Evolutionary conservation across 2,888 invertebrate genomes (phyloP).

Genomic region (Halocaridina rubra): DNA sequence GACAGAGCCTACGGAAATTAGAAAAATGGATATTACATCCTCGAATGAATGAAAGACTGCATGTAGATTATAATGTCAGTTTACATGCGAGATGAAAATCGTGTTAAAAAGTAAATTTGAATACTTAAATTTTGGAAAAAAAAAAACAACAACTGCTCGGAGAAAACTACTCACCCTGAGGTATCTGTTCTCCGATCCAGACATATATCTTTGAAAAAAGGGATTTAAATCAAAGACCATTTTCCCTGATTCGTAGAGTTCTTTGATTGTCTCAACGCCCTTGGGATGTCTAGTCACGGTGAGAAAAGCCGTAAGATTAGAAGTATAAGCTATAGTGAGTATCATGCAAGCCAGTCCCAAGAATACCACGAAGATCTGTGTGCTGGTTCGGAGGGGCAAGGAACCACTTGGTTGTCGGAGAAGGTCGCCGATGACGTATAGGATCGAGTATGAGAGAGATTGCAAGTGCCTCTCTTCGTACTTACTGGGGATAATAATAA

Average conservation of each 20-base stretch:
- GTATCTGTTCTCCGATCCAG: not conserved
- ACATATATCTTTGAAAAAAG: not conserved
- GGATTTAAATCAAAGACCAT: conserved; percentile 14
- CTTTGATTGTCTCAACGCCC: conserved; percentile 51
- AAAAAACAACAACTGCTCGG: not conserved
- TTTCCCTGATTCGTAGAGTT: conserved; percentile 43
- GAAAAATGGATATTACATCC: too few relatives aligned
- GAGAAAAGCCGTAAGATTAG: conserved; percentile 65
- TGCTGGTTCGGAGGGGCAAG: not conserved
- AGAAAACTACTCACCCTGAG: not conserved
- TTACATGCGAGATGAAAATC: too few relatives aligned
- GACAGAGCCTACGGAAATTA: not conserved
- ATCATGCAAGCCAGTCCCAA: conserved; percentile 52
- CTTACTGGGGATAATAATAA: not conserved
- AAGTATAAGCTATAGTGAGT: conserved; percentile 55
- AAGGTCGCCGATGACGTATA: conserved; percentile 17
- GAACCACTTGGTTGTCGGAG: not conserved
- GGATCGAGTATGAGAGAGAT: not conserved
- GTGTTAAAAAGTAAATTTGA: too few relatives aligned
- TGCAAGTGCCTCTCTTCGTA: not conserved
- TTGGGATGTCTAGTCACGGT: conserved; percentile 47
- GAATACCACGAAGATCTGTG: conserved; percentile 17
- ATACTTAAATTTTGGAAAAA: not conserved
- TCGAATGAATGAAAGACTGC: too few relatives aligned
- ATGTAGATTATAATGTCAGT: too few relatives aligned